Conservation (phyloP, 2,888 invertebrate genomes). For the Drosophila neutralis region DNA sequence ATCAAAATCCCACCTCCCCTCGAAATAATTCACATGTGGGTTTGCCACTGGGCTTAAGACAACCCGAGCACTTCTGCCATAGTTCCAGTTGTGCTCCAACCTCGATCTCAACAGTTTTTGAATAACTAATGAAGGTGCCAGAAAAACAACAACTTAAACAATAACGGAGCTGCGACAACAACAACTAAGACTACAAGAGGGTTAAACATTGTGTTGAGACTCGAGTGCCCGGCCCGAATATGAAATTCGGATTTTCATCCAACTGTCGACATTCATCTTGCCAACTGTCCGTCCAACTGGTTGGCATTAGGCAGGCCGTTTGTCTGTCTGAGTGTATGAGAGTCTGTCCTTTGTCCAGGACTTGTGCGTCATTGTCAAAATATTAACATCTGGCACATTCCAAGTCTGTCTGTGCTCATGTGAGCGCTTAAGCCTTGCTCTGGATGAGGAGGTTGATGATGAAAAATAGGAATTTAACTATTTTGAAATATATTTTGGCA, state of each 20-base stretch:
- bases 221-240: conserved; percentile 69
- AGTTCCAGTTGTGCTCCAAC: conserved; percentile 69
- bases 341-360: conserved; percentile 56
- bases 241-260: conserved; percentile 75
- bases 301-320: conserved; percentile 61
- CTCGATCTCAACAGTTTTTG: conserved; percentile 71
- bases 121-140: conserved; percentile 81
- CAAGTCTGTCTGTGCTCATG: conserved; percentile 48
- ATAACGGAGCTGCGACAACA: conserved; percentile 44
- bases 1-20: conserved; percentile 8
- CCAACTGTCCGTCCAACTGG: conserved; percentile 74
- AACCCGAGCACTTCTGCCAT: conserved; percentile 63
- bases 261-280: conserved; percentile 79
- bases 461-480: conserved; percentile 79
- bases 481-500: conserved; percentile 67
- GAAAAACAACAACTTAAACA: conserved; percentile 68
- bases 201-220: conserved; percentile 55
- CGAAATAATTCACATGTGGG: conserved; percentile 60
- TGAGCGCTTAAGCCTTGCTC: conserved; percentile 66
- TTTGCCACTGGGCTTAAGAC: conserved; percentile 37
- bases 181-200: conserved; percentile 28
- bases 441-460: conserved; percentile 48
- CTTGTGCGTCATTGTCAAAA: conserved; percentile 79
- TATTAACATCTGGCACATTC: conserved; percentile 79
- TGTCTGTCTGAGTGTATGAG: conserved; percentile 9